Conservation (phyloP, 2,888 invertebrate species). For the Nemotelus nigrinus region DNA sequence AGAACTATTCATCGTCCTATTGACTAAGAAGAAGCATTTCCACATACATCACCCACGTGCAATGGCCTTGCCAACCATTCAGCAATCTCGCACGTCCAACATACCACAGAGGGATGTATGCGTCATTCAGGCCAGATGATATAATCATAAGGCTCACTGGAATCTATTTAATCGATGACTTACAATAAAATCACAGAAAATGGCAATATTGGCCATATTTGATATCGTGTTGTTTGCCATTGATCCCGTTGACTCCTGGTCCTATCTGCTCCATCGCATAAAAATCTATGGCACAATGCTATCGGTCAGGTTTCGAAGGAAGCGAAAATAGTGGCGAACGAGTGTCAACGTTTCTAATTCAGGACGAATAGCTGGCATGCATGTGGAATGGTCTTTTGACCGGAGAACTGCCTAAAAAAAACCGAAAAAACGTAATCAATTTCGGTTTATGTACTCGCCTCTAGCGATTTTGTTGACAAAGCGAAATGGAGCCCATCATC, state of each 20-base stretch:
- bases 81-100: not conserved
- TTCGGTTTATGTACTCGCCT: constrained; percentile 1
- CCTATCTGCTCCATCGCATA: not conserved
- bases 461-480: constrained; percentile 10
- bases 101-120: constrained; percentile 37
- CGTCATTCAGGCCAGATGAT: constrained; percentile 40
- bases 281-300: not conserved
- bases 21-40: constrained; percentile 24
- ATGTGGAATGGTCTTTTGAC: constrained; percentile 20
- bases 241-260: not conserved
- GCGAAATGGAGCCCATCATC: not conserved
- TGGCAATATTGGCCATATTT: constrained; percentile 44
- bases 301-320: not conserved
- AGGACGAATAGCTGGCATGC: constrained; percentile 16
- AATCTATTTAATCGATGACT: constrained; percentile 49
- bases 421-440: constrained; percentile 22
- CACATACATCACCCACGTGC: constrained; percentile 20
- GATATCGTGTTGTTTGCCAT: constrained; percentile 14
- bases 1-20: constrained; percentile 26
- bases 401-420: not conserved
- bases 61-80: not conserved
- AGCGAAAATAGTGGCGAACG: constrained; percentile 1
- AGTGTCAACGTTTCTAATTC: constrained; percentile 16
- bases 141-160: constrained; percentile 47
- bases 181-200: constrained; percentile 50